Conservation (phyloP, 2,888 invertebrate species). For the Drosophila tripunctata region DNA sequence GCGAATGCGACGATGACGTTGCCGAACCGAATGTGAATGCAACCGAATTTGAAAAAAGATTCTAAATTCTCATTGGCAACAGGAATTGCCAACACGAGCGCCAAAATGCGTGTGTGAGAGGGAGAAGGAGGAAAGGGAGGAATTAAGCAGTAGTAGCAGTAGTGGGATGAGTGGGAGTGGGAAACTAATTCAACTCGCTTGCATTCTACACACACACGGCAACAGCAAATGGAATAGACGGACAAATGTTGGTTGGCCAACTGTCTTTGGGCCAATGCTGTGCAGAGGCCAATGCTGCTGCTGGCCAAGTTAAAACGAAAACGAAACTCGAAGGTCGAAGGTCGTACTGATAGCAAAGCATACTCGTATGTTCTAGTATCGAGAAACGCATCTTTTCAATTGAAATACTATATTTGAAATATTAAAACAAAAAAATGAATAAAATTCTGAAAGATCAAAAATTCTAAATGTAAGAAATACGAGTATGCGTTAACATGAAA, state of each 20-base stretch:
- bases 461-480: no score
- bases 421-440: no score
- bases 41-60: constrained; percentile 70
- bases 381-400: no score
- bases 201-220: constrained; percentile 36
- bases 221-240: constrained; percentile 51
- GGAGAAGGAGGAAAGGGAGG: neutral
- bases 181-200: constrained; percentile 53
- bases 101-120: neutral
- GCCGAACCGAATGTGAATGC: constrained; percentile 63
- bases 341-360: no score
- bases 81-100: constrained; percentile 67
- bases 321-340: no score
- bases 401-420: no score
- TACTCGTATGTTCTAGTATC: no score
- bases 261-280: constrained; percentile 16
- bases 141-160: neutral
- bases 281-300: constrained; percentile 15
- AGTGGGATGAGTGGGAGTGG: neutral
- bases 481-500: no score
- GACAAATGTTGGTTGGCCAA: constrained; percentile 49
- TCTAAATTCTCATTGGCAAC: constrained; percentile 67
- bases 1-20: constrained; percentile 37
- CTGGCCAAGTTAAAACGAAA: constrained; percentile 4
- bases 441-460: no score